These are phyloP conservation scores for Bombylius major DNA, from an alignment of 2,888 invertebrate species.

Conservation along the genomic window DNA sequence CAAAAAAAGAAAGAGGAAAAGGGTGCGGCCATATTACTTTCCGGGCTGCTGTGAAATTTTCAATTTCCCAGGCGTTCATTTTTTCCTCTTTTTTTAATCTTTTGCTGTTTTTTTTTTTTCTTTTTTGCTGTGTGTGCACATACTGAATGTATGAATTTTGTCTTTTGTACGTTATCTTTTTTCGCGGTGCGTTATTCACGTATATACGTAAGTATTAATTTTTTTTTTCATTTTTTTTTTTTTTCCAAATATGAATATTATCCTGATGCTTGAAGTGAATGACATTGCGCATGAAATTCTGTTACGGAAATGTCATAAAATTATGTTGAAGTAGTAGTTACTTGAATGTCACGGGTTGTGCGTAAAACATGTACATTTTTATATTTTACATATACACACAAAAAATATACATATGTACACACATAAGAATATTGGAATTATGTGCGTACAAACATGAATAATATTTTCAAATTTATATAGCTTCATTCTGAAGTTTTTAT, in stretches of 20 bases:
- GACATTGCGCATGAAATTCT: not conserved
- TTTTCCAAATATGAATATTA: no score
- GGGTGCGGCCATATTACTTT: slow-evolving; percentile 5
- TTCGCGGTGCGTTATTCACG: no score
- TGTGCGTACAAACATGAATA: no score
- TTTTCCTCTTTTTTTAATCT: not conserved
- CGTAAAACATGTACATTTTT: not conserved
- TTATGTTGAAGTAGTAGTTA: not conserved
- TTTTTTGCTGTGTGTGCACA: not conserved
- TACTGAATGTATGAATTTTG: not conserved
- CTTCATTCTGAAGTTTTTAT: no score
- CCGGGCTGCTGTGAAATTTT: slow-evolving; percentile 1
- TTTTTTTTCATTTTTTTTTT: no score
- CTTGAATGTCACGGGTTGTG: not conserved
- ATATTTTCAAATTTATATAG: no score
- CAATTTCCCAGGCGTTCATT: slow-evolving; percentile 3
- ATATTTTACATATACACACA: no score
- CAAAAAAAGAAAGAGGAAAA: slow-evolving; percentile 1
- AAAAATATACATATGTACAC: not conserved
- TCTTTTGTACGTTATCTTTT: no score
- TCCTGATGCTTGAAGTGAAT: no score
- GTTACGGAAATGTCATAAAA: not conserved
- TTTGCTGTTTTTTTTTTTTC: not conserved
- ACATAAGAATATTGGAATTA: not conserved
- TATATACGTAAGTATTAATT: no score